Evolutionary conservation across 2,888 invertebrate species (phyloP).

Genomic region (Tribolium freemani): DNA sequence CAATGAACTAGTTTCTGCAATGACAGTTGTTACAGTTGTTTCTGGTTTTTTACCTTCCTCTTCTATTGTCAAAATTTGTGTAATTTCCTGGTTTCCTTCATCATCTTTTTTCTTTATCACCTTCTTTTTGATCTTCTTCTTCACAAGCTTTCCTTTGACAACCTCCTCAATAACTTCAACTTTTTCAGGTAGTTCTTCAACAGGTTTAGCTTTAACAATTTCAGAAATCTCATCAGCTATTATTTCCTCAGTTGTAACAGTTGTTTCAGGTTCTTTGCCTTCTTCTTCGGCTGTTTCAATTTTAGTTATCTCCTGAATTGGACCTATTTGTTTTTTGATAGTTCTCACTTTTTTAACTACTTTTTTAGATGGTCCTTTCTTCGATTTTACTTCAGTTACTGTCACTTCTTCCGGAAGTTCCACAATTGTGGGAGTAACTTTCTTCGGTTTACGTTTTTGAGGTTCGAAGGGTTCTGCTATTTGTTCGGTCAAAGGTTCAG

Average conservation of each 20-base stretch:
- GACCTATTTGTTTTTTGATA: constrained; percentile 61
- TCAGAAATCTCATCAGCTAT: constrained; percentile 50
- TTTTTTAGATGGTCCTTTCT: constrained; percentile 55
- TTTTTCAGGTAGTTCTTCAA: constrained; percentile 53
- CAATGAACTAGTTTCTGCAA: constrained; percentile 37
- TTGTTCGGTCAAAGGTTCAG: constrained; percentile 37
- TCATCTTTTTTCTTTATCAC: constrained; percentile 61
- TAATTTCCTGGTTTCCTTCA: constrained; percentile 53
- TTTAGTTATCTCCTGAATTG: constrained; percentile 61
- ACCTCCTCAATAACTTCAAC: constrained; percentile 48
- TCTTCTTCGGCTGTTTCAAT: constrained; percentile 70
- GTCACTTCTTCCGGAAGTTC: constrained; percentile 58
- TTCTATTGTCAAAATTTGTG: constrained; percentile 50
- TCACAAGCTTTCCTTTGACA: constrained; percentile 47
- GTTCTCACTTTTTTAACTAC: constrained; percentile 61
- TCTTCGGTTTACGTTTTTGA: constrained; percentile 35
- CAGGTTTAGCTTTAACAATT: constrained; percentile 45
- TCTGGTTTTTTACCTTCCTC: constrained; percentile 45
- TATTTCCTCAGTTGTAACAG: constrained; percentile 57
- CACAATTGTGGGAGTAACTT: constrained; percentile 37
- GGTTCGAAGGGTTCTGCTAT: constrained; percentile 6
- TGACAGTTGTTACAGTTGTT: constrained; percentile 42
- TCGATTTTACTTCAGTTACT: constrained; percentile 50
- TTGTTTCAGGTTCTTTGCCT: constrained; percentile 61
- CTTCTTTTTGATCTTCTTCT: constrained; percentile 63